These are phyloP conservation scores for Mayetiola destructor DNA, from an alignment of 2,888 invertebrate genomes.

Conservation along the genomic window DNA sequence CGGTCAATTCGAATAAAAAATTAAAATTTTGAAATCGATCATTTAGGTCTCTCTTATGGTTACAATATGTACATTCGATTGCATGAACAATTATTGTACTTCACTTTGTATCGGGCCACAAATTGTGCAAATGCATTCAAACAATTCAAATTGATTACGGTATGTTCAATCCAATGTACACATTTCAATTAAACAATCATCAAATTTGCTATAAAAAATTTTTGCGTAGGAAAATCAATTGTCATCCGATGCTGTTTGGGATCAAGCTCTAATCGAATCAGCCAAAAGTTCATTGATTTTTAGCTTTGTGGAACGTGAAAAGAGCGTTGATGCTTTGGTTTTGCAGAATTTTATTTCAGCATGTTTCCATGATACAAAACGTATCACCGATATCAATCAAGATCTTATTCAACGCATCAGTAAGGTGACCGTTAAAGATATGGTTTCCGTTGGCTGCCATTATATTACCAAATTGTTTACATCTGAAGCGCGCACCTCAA, in stretches of 20 bases:
- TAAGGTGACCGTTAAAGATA: slow-evolving; percentile 45
- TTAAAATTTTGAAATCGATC: neutral
- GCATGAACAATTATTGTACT: slow-evolving; percentile 54
- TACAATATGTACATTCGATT: slow-evolving; percentile 50
- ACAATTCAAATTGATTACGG: slow-evolving; percentile 59
- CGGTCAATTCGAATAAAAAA: neutral
- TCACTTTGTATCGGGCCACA: slow-evolving; percentile 61
- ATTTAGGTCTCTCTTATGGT: slow-evolving; percentile 61
- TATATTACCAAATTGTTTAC: slow-evolving; percentile 59
- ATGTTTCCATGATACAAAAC: slow-evolving; percentile 48
- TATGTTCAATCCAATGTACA: slow-evolving; percentile 23
- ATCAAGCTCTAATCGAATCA: slow-evolving; percentile 59
- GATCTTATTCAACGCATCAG: slow-evolving; percentile 37
- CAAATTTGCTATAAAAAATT: slow-evolving; percentile 1
- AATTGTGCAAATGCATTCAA: slow-evolving; percentile 66
- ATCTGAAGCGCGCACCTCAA: slow-evolving; percentile 44
- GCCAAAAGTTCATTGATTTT: slow-evolving; percentile 78
- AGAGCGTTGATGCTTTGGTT: slow-evolving; percentile 60
- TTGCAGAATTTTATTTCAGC: slow-evolving; percentile 56
- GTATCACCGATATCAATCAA: slow-evolving; percentile 5
- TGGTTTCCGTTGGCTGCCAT: slow-evolving; percentile 51
- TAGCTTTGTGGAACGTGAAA: slow-evolving; percentile 68
- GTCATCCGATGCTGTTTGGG: slow-evolving; percentile 39
- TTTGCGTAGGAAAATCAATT: slow-evolving; percentile 44
- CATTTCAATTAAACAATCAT: neutral